Evolutionary conservation across 2,797 vertebrate species (phyloP), one percentile per base, ranked within the genome.

Genomic region (Anomalospiza imberbis): DNA sequence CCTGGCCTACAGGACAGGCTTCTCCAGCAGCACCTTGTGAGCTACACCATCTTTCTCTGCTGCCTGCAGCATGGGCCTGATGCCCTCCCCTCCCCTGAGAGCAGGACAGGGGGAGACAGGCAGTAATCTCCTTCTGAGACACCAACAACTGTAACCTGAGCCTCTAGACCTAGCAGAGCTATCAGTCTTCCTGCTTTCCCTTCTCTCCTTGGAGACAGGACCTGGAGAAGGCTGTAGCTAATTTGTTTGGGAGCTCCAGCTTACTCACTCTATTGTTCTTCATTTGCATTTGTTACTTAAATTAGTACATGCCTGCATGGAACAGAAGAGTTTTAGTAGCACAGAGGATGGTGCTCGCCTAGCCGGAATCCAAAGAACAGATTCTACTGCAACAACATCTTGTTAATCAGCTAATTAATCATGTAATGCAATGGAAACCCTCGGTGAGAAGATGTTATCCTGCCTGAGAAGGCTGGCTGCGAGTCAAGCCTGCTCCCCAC

Each of bases 391-490:
- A 89, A 63, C 82, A 91, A 61, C 73, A 93, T 86, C 82, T 89
- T 96, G 93, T 94, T 96, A 94, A 96, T 96, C 94, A 88, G 94
- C 93, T 96, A 94, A 96, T 95, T 95, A 96, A 95, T 94, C 91
- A 91, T 86, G 93, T 95, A 96, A 88, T 4, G 62, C 73, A 89
- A 82, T 47, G 80, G 85, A 91, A 95, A 85, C 75, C 84, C 89
- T 74, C 1, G 1, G 60, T 32, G 24, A 76, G 66, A 60, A 84
- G 60, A 55, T 6, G 7, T 76, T 81, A 76, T 78, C 51, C 16
- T 82, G 55, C 48, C 42, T 2, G 1, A 28, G n/a, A 40, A 82
- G 74, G 74, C 60, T 91, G 92, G 67, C 89, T 79, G 36, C 0
- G 0, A 63, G 40, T 92, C 95, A 91, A 70, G 51, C 36, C 31